Conservation (phyloP, 1,140 invertebrate genomes). For the Drosophila melanica region DNA sequence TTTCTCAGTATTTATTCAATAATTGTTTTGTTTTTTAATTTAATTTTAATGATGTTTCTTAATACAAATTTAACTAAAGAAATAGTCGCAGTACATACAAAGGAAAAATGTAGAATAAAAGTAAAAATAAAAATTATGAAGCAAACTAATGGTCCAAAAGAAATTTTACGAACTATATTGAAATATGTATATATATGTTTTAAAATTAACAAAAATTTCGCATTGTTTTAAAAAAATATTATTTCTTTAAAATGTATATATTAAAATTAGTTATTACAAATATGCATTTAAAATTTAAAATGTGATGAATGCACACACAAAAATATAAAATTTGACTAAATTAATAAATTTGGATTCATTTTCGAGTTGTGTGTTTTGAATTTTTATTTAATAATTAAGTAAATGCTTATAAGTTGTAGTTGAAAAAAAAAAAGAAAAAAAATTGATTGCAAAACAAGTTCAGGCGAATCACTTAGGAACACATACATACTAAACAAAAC, state of each 20-base stretch:
- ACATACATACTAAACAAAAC: slow-evolving; percentile 38
- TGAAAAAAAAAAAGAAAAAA: slow-evolving; percentile 51
- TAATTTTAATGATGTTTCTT: slow-evolving; percentile 63
- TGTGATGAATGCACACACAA: slow-evolving; percentile 74
- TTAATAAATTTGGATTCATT: slow-evolving; percentile 13
- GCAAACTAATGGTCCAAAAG: slow-evolving; percentile 20
- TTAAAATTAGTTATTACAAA: slow-evolving; percentile 62
- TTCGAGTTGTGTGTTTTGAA: slow-evolving; percentile 3
- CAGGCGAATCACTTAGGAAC: slow-evolving; percentile 19
- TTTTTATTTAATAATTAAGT: slow-evolving; percentile 62
- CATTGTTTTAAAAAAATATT: slow-evolving; percentile 8
- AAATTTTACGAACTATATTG: slow-evolving; percentile 23
- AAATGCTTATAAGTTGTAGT: slow-evolving; percentile 67
- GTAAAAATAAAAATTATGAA: slow-evolving; percentile 32
- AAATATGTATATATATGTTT: slow-evolving; percentile 27
- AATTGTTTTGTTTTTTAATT: slow-evolving; percentile 42
- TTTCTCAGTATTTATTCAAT: slow-evolving; percentile 53
- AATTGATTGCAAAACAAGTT: slow-evolving; percentile 14
- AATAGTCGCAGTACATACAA: slow-evolving; percentile 44
- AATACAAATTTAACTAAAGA: slow-evolving; percentile 68
- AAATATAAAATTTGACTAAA: slow-evolving; percentile 65
- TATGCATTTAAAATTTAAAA: slow-evolving; percentile 28
- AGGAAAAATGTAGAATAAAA: slow-evolving; percentile 21
- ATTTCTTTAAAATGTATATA: slow-evolving; percentile 26
- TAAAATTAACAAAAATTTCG: slow-evolving; percentile 45